Conservation (phyloP, 2,113 vertebrate genomes). For the Conger conger region DNA sequence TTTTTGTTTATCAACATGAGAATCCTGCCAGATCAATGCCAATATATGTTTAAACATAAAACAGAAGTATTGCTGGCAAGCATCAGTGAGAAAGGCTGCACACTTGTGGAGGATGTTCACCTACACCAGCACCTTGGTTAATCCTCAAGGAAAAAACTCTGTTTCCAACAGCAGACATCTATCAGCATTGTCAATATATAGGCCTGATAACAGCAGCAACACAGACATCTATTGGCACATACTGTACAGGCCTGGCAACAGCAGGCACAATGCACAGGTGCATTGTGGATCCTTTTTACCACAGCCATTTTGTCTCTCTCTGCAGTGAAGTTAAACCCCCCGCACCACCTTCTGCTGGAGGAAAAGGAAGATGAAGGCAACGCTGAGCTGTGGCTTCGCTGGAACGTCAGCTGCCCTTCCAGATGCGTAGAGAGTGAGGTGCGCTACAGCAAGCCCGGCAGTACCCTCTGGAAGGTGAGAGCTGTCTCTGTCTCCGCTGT, state of each 20-base stretch:
- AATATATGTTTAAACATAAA: background rate
- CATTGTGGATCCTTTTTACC: no score
- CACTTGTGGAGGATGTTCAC: no score
- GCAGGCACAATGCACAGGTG: no score
- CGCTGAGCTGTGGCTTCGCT: conserved; percentile 35
- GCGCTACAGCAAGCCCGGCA: conserved; percentile 26
- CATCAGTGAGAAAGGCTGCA: no score
- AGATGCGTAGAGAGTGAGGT: conserved; percentile 20
- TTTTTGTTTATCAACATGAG: background rate
- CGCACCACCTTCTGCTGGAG: conserved; percentile 24
- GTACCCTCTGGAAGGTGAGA: conserved; percentile 31
- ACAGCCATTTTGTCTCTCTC: background rate
- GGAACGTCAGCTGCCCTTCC: conserved; percentile 15
- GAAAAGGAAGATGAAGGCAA: background rate
- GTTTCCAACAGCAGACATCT: background rate
- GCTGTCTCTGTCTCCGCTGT: no score
- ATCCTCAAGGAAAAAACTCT: no score
- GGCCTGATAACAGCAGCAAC: no score
- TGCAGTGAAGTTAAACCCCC: conserved; percentile 44
- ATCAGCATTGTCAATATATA: no score
- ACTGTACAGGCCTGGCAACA: no score
- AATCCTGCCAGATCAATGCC: background rate
- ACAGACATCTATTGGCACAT: no score
- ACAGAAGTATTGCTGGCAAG: no score
- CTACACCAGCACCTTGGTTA: no score